Evolutionary conservation across 2,797 vertebrate species (phyloP), one percentile per base, ranked within the genome.

Genomic region (Falco cherrug): DNA sequence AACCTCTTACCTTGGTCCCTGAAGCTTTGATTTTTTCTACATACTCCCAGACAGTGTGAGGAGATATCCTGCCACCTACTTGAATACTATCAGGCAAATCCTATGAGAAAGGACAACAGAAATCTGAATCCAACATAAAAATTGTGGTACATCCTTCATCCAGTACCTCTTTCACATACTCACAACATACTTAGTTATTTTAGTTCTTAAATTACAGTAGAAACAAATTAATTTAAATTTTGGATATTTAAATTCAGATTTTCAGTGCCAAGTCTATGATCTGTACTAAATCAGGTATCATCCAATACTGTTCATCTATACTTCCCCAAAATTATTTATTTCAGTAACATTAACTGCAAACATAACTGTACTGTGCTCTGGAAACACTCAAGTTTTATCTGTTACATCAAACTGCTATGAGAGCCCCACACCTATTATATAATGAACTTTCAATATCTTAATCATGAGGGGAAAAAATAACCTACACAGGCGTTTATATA

Each of bases 11-110:
- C 98, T 99, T 99, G 96, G 99, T 99, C 96, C 99, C 99, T 61
- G 99, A 99, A 88, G 99, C 99, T 95, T 99, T 99, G 91, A 99
- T 99, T 98, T 99, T 99, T 97, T 99, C 99, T 87, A 99, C 98
- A 93, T 99, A 99, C 97, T 99, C 99, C 99, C 99, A 99, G 84
- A 99, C 99, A 22, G 98, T 99, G 93, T 99, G 99, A 86, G 99
- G 99, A 74, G 99, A 99, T 96, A 99, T 99, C 94, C 99, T 98
- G 76, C 99, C 99, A 64, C 99, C 99, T 86, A 99, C 99, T 98
- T 99, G 99, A 97, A 99, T 98, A 90, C 98, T 99, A 90, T 99
- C 99, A 79, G 99, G 99, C 92, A 99, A 98, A 97, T 99, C 99
- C 99, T 99, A 82, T 51, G 5, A 89, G 53, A 84, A 85, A 90